A percentile compares a stretch with the other conserved stretches of the same genome.
phyloP scores from a whole-genome alignment of 30 jellyfish, hydroid and myxozoan species.

The Phacellophora camtschatica region DNA sequence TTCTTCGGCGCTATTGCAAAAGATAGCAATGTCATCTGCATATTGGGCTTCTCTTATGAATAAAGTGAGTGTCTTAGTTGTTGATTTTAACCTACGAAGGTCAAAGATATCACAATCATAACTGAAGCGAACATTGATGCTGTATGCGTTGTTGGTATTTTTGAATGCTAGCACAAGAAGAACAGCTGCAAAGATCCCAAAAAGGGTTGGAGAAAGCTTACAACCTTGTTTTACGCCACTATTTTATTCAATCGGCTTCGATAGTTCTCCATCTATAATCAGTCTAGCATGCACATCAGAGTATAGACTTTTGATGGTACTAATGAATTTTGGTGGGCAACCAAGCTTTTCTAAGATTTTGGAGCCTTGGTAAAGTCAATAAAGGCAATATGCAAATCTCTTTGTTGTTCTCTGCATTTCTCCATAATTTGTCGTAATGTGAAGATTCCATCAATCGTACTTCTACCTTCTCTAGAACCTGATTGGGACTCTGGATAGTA shows the following conservation, averaged over 20 bases:
- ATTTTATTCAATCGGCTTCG: background rate
- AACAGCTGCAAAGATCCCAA: conserved; percentile 13
- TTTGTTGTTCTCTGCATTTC: conserved; percentile 35
- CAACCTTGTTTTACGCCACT: conserved; percentile 58
- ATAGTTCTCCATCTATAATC: background rate
- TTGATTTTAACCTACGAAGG: too few relatives aligned
- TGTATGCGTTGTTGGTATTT: too few relatives aligned
- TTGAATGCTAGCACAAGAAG: conserved; percentile 2
- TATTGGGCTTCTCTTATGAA: conserved; percentile 73
- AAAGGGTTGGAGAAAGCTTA: conserved; percentile 39
- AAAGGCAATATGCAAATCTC: background rate
- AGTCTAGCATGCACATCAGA: background rate
- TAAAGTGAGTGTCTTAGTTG: too few relatives aligned
- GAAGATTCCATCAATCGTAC: conserved; percentile 12
- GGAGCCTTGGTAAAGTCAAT: conserved; percentile 41
- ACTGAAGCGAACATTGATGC: too few relatives aligned
- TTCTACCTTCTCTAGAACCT: conserved; percentile 9
- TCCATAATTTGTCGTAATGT: conserved; percentile 42
- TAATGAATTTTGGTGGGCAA: conserved; percentile 18
- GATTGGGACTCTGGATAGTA: conserved; percentile 47
- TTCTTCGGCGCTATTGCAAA: conserved; percentile 42
- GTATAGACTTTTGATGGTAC: background rate
- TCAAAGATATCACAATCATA: too few relatives aligned
- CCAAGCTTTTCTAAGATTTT: conserved; percentile 2
- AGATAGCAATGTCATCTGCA: conserved; percentile 67